phyloP scores from a whole-genome alignment of 2,888 invertebrate genomes.

The Anagyrus pseudococci region DNA sequence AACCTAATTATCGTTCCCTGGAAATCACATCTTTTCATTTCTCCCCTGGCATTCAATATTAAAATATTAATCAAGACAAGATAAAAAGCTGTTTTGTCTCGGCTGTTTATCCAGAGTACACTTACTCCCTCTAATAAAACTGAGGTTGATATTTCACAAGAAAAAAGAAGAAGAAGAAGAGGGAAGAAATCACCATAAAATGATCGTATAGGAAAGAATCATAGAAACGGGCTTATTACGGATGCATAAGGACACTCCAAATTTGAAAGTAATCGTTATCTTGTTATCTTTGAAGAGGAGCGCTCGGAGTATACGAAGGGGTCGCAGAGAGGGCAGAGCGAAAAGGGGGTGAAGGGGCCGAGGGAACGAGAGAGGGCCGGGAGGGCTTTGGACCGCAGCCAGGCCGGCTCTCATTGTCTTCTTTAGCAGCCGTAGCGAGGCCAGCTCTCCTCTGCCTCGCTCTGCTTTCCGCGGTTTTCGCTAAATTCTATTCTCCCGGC shows the following conservation, averaged over 20 bases:
- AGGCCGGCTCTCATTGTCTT: slow-evolving; percentile 36
- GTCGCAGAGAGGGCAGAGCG: neutral
- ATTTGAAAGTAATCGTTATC: slow-evolving; percentile 44
- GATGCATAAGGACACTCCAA: slow-evolving; percentile 38
- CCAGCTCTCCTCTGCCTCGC: neutral
- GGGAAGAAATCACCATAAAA: slow-evolving; percentile 22
- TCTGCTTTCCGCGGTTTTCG: slow-evolving; percentile 21
- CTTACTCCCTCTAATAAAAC: too few species aligned
- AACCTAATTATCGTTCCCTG: too few species aligned
- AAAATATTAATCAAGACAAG: too few species aligned
- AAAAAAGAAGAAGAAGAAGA: too few species aligned
- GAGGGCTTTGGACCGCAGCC: slow-evolving; percentile 30
- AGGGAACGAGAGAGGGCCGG: neutral
- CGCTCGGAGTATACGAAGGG: slow-evolving; percentile 17
- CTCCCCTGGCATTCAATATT: too few species aligned
- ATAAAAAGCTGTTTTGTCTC: too few species aligned
- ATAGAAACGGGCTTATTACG: slow-evolving; percentile 26
- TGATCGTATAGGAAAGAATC: slow-evolving; percentile 15
- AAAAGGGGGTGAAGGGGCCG: neutral
- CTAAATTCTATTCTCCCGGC: slow-evolving; percentile 30
- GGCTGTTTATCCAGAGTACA: too few species aligned
- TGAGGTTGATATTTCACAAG: too few species aligned
- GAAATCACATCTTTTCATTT: too few species aligned
- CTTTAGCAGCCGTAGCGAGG: slow-evolving; percentile 1
- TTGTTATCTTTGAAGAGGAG: slow-evolving; percentile 41